Base-by-base conservation (phyloP, 2,113 vertebrate species). In the Nibea coibor region DNA sequence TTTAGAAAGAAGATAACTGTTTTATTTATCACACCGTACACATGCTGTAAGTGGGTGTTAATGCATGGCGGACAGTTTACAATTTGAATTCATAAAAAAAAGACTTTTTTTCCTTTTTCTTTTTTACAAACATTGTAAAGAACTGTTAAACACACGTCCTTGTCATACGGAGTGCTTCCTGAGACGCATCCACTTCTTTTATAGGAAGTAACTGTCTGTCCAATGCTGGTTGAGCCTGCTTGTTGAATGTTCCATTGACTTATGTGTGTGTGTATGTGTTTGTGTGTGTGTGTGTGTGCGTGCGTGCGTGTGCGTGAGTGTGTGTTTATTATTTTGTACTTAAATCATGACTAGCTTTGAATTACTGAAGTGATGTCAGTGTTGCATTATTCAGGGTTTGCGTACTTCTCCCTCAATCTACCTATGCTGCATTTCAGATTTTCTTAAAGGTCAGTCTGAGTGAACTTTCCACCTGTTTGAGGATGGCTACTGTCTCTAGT, bases 371-470 rank as follows among this genome's bases (percentile, higher is more conserved):
- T 92, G 76, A 88, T 85, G 87, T 90, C 89, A 78, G 71, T 83
- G 79, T 91, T 83, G 81, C 85, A 74, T 86, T 88, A 83, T 91
- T 88, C 85, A 90, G 90, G 88, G 89, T 87, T 86, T 86, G 45
- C 4, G n/a, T 85, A 51, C 28, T 85, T 66, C 67, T 84, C 82
- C 76, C 65, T 86, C 75, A 72, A 72, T 89, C 87, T 85, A 87
- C 81, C 51, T 64, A 87, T 91, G 91, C 89, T 93, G 87, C 90
- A 91, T 89, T 92, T 86, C 81, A 87, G 75, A 88, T 81, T 83
- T 84, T 83, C 51, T 80, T 69, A 72, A 63, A 61, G 80, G 65
- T 78, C 67, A 71, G 77, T 87, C 54, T 68, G 82, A 84, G 75
- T 64, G 73, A 86, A 83, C 72, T 65, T 75, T 78, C 43, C 54